Conservation (phyloP, 2,113 vertebrate genomes). For the Ameiurus melas region DNA sequence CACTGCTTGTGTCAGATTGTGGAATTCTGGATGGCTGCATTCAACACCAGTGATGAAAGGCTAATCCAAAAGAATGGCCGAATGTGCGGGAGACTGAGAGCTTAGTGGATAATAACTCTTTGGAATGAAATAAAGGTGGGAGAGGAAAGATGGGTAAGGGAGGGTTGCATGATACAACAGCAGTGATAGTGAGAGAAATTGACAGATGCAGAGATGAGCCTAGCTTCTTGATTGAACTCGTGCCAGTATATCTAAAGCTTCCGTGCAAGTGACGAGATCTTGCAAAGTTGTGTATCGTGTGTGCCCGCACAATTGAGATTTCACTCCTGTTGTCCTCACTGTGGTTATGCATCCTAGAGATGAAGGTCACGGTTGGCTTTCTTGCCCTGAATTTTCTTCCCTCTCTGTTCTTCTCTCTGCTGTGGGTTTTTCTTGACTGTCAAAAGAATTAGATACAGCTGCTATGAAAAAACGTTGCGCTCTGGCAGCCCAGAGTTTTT, state of each 20-base stretch:
- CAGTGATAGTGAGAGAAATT: not conserved
- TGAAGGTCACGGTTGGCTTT: conserved; percentile 2
- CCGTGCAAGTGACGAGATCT: not conserved
- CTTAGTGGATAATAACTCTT: not conserved
- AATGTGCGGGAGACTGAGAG: not conserved
- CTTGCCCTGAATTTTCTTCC: not conserved
- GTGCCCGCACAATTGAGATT: not conserved
- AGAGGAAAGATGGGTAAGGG: not conserved
- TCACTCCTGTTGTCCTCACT: not conserved
- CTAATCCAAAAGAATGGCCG: not conserved
- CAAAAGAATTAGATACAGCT: conserved; percentile 36
- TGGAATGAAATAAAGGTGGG: conserved; percentile 3
- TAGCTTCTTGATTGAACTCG: not conserved
- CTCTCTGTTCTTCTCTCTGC: not conserved
- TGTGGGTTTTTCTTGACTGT: conserved; percentile 20
- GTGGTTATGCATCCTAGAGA: not conserved
- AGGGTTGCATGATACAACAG: not conserved
- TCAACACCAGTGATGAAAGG: not conserved
- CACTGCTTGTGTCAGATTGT: not conserved
- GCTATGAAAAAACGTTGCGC: not conserved
- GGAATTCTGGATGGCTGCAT: not conserved
- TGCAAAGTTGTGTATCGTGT: not conserved
- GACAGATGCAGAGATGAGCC: not conserved
- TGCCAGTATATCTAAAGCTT: not conserved
- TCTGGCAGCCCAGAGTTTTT: conserved; percentile 31